Conservation (phyloP, 2,888 invertebrate genomes). For the Aphodius granarius region DNA sequence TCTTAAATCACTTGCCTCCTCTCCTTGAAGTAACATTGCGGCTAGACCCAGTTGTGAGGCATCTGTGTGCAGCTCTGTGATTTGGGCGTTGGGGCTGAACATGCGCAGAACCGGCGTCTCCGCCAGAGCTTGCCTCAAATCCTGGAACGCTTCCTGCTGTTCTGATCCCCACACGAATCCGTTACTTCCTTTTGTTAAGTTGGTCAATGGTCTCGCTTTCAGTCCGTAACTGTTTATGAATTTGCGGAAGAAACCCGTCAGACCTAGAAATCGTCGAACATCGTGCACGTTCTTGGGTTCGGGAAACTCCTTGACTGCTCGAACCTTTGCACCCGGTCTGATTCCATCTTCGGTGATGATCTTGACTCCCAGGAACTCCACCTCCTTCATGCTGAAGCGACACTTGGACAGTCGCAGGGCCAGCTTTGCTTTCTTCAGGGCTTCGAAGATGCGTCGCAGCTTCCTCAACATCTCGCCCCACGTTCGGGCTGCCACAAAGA, state of each 20-base stretch:
- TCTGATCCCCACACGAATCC: not conserved
- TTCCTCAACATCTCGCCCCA: not conserved
- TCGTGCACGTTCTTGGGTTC: not conserved
- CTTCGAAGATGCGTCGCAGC: constrained; percentile 20
- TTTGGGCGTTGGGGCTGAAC: constrained; percentile 27
- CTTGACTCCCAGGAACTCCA: constrained; percentile 28
- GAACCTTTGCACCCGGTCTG: constrained; percentile 22
- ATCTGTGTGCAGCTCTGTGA: constrained; percentile 30
- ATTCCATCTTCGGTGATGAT: constrained; percentile 22
- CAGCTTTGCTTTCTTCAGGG: constrained; percentile 29
- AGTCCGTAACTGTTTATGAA: constrained; percentile 22
- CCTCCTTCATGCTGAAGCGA: constrained; percentile 26
- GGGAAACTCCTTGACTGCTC: constrained; percentile 18
- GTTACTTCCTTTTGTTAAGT: constrained; percentile 32
- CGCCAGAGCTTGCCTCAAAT: constrained; percentile 1
- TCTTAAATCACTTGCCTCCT: not conserved
- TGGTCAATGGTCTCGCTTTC: constrained; percentile 37
- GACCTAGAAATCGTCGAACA: constrained; percentile 7
- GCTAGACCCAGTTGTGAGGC: constrained; percentile 33
- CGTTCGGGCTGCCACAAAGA: constrained; percentile 1
- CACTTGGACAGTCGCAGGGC: constrained; percentile 41
- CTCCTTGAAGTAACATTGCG: constrained; percentile 37
- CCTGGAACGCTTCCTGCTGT: not conserved
- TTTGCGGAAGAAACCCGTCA: constrained; percentile 10
- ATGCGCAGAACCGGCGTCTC: constrained; percentile 19